Base-by-base conservation (phyloP, 2,113 vertebrate genomes). In the Cryptoleucopteryx plumbea region DNA sequence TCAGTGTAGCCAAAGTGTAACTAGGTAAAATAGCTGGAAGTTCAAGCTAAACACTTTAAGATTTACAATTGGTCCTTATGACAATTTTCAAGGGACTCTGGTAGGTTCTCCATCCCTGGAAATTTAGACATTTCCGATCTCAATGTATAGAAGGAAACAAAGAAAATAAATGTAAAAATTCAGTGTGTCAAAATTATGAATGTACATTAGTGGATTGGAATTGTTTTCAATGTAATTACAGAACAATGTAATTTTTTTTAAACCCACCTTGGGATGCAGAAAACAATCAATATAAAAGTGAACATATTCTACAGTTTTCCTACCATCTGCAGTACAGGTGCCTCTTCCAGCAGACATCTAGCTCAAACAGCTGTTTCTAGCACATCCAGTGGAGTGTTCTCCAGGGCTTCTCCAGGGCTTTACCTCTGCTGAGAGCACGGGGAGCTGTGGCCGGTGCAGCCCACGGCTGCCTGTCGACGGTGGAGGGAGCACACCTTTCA, bases 181-280 rank as follows among this genome's bases (percentile, higher is more conserved):
- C 9, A 0, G 16, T 1, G 7, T 75, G 62, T 95, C 87, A 91
- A 52, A 94, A 89, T 86, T 73, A 70, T 7, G 19, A 73, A 56
- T 77, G 71, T 42, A 65, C 81, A 86, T 91, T 27, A 89, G 84
- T 56, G 31, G 70, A 82, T 45, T 87, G 91, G 81, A 95, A 38
- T 93, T 65, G 77, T 85, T 36, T 75, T 96, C 78, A 68, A 21
- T 65, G 58, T 77, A 86, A 91, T 94, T 80, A 91, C 66, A 92
- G 67, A 93, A 77, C 40, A 80, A 85, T 48, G 45, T 48, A 4
- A 34, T 29, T 62, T 68, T 86, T 81, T 71, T 84, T 34, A 47
- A 10, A 66, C 52, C 27, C 74, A 77, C 74, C 25, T 80, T 65
- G 58, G 85, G 66, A 93, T 58, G 31, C 26, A 72, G 72, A 79